A percentile compares a stretch with the other conserved stretches of the same genome.
These are phyloP conservation scores for Glaucomys volans DNA, from an alignment of 2,113 vertebrate genomes.

Conservation along the genomic window DNA sequence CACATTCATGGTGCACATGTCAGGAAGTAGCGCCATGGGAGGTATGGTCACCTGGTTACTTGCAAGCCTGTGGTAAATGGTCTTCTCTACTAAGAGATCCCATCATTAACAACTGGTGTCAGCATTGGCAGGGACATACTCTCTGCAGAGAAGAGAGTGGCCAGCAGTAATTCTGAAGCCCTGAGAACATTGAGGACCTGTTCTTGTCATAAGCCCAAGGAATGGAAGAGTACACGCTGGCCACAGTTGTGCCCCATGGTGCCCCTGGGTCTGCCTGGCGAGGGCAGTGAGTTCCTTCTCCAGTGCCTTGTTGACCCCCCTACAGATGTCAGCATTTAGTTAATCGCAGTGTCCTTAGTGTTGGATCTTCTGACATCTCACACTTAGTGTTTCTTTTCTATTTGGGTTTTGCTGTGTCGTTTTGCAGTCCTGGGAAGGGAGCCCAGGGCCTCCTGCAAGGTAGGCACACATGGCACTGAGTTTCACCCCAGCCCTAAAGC, in stretches of 20 bases:
- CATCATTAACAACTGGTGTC: neutral
- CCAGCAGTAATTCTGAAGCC: neutral
- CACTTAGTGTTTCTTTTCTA: neutral
- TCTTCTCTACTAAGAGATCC: neutral
- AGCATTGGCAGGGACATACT: neutral
- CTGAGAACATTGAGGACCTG: neutral
- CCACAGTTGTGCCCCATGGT: neutral
- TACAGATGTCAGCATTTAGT: neutral
- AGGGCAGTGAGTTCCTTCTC: neutral
- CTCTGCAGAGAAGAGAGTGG: neutral
- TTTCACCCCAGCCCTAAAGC: neutral
- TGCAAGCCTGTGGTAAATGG: neutral
- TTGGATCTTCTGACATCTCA: neutral
- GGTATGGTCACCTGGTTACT: neutral
- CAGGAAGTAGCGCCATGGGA: neutral
- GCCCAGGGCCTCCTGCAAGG: neutral
- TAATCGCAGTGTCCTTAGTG: neutral
- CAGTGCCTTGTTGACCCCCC: neutral
- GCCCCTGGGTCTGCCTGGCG: too few species aligned
- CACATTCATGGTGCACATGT: neutral
- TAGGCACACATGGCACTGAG: neutral
- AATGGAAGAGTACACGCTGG: fast-evolving
- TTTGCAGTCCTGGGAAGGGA: neutral
- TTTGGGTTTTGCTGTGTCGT: neutral
- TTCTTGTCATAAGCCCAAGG: neutral